Conservation (phyloP, 2,797 vertebrate species). For the Trachurus trachurus region DNA sequence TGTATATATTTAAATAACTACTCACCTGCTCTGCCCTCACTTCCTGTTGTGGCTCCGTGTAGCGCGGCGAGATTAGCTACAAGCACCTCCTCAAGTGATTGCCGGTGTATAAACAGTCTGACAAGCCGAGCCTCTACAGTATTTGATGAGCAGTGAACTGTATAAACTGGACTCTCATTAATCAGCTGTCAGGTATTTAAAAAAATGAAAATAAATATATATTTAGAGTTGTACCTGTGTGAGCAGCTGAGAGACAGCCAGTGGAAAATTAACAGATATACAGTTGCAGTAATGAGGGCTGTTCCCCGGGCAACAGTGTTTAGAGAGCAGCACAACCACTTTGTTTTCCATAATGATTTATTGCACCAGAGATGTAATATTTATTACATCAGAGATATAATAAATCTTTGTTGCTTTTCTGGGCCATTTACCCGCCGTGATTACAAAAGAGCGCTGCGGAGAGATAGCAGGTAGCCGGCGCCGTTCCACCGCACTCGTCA, state of each 20-base stretch:
- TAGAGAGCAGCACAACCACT: slow-evolving; percentile 25
- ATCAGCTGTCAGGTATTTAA: background rate
- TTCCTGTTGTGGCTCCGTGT: too few relatives aligned
- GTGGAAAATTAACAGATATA: background rate
- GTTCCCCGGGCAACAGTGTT: slow-evolving; percentile 23
- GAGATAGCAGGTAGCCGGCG: slow-evolving; percentile 1
- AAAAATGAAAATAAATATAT: background rate
- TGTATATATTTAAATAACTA: too few relatives aligned
- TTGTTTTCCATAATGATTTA: slow-evolving; percentile 42
- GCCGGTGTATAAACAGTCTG: too few relatives aligned
- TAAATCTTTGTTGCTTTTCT: slow-evolving; percentile 34
- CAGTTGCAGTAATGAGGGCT: slow-evolving; percentile 19
- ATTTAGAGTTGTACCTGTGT: background rate
- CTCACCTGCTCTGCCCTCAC: too few relatives aligned
- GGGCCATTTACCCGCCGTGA: slow-evolving; percentile 16
- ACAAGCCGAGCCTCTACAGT: background rate
- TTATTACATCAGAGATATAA: slow-evolving; percentile 25
- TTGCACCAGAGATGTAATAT: slow-evolving; percentile 32
- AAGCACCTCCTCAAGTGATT: too few relatives aligned
- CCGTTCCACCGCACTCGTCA: background rate
- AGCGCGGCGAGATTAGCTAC: too few relatives aligned
- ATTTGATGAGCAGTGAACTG: background rate
- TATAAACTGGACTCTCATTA: background rate
- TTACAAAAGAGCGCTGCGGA: slow-evolving; percentile 4
- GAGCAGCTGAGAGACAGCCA: background rate